phyloP scores from a whole-genome alignment of 2,113 vertebrate species.

The Pteropus alecto region DNA sequence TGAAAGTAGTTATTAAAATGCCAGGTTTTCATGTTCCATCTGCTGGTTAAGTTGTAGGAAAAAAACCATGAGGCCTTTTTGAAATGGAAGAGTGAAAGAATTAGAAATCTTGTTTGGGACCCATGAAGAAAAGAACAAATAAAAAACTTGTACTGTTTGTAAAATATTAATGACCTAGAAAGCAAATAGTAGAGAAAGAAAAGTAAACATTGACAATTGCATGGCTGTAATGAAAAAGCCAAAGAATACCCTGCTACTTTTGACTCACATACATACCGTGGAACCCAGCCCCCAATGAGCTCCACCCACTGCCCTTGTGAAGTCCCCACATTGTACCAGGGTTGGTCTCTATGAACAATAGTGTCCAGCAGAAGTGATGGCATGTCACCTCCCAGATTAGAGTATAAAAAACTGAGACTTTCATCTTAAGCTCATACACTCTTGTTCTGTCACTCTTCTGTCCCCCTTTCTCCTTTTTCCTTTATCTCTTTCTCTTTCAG shows the following conservation, averaged over 20 bases:
- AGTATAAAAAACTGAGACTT: neutral
- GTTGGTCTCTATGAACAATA: neutral
- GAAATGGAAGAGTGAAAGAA: neutral
- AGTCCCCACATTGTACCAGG: too few species aligned
- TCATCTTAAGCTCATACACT: neutral
- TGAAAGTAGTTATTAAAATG: neutral
- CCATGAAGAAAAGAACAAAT: neutral
- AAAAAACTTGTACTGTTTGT: neutral
- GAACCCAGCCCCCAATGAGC: neutral
- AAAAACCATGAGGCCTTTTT: conserved; percentile 17
- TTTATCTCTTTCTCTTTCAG: neutral
- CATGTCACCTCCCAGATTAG: neutral
- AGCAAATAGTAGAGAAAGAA: neutral
- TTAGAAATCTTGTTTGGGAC: neutral
- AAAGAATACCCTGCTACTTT: neutral
- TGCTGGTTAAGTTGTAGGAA: conserved; percentile 49
- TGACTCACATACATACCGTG: neutral
- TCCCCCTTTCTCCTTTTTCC: neutral
- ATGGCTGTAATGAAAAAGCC: neutral
- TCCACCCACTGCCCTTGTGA: neutral
- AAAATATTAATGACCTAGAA: conserved; percentile 15
- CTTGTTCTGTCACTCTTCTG: neutral
- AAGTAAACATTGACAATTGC: neutral
- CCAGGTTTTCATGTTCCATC: conserved; percentile 68
- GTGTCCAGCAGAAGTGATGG: neutral